Conservation (phyloP, 2,113 vertebrate genomes). For the Eublepharis macularius region DNA sequence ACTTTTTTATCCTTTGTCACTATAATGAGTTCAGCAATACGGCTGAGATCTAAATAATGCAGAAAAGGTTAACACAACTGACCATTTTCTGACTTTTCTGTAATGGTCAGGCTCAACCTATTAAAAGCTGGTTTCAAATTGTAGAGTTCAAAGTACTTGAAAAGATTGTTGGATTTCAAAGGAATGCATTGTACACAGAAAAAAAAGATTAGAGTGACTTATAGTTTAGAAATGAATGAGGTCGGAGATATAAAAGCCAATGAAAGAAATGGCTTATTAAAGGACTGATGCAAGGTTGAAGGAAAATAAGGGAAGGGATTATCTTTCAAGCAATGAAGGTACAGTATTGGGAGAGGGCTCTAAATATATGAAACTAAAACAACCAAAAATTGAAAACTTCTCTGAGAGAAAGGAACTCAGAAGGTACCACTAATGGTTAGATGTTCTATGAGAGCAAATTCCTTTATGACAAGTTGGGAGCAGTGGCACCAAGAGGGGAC, state of each 20-base stretch:
- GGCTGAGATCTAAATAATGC: neutral
- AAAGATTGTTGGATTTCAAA: conserved; percentile 36
- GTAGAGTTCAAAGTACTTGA: neutral
- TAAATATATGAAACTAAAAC: neutral
- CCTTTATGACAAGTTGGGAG: neutral
- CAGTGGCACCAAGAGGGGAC: neutral
- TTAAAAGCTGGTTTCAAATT: conserved; percentile 39
- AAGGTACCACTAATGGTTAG: neutral
- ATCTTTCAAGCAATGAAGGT: conserved; percentile 14
- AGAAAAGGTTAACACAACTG: neutral
- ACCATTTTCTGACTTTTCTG: conserved; percentile 24
- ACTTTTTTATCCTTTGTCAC: conserved; percentile 29
- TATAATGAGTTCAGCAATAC: conserved; percentile 9
- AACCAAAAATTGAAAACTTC: neutral
- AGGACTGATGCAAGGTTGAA: neutral
- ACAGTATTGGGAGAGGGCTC: neutral
- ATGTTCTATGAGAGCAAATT: neutral
- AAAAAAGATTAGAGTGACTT: neutral
- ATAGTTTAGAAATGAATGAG: no score
- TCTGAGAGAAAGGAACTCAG: neutral
- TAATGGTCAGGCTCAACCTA: conserved; percentile 12
- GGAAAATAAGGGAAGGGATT: conserved; percentile 32
- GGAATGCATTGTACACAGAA: conserved; percentile 21
- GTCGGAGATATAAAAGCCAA: conserved; percentile 33
- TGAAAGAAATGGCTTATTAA: conserved; percentile 31